phyloP scores from a whole-genome alignment of 64 coral and sea anemone genomes.

The Cladopsammia gracilis region DNA sequence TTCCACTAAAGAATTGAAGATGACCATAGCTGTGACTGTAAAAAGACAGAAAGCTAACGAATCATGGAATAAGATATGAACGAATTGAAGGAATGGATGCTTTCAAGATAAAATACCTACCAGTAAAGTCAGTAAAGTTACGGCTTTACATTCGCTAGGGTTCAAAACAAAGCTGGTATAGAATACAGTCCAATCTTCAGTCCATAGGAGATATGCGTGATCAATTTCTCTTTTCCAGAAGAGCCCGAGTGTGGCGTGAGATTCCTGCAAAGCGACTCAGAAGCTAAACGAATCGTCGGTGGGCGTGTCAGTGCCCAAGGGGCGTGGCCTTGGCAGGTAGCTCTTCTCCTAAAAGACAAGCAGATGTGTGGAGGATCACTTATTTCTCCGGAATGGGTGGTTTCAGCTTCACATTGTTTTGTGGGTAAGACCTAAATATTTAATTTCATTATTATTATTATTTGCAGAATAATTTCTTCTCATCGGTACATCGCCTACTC shows the following conservation, averaged over 20 bases:
- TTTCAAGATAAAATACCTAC: too few relatives aligned
- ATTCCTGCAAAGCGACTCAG: not conserved
- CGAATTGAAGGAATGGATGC: too few relatives aligned
- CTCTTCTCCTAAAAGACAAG: constrained; percentile 52
- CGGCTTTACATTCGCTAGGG: too few relatives aligned
- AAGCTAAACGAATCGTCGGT: constrained; percentile 66
- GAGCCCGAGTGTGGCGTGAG: constrained; percentile 45
- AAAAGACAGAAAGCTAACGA: too few relatives aligned
- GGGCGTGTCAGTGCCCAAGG: constrained; percentile 35
- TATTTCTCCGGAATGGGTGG: constrained; percentile 68
- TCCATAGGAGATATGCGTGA: too few relatives aligned
- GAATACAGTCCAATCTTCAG: too few relatives aligned
- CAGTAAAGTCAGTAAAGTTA: too few relatives aligned
- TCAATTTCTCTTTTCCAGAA: not conserved
- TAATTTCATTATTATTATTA: not conserved
- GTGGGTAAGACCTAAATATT: not conserved
- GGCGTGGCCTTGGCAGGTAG: constrained; percentile 78
- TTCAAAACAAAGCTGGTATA: too few relatives aligned
- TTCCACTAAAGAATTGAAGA: too few relatives aligned
- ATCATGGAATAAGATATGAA: too few relatives aligned
- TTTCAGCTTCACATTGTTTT: constrained; percentile 75
- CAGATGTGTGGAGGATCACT: constrained; percentile 72
- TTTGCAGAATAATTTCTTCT: not conserved
- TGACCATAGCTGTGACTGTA: too few relatives aligned
- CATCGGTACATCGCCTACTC: too few relatives aligned